Evolutionary conservation across 2,797 vertebrate species (phyloP), one percentile per base, ranked within the genome.

Genomic region (Pangasius krempfi): DNA sequence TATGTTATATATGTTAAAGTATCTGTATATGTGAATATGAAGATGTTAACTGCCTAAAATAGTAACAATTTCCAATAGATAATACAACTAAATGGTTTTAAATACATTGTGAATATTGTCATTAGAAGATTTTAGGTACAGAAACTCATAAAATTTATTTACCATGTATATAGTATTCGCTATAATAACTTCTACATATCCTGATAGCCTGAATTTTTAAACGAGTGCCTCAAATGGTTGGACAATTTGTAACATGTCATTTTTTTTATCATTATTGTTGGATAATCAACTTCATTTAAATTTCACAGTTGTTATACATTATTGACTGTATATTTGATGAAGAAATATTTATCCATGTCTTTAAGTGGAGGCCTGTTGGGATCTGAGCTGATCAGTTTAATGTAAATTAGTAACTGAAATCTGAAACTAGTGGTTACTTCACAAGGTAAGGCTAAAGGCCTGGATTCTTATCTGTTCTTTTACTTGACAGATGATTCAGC

Each of bases 401-500:
- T 47, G 40, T 5, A 64, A 47, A 64, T 44, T 62, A 44, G 27
- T n/a, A 64, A 37, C 27, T 54, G 50, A 80, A 52, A 16, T 22
- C 13, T 64, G 25, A 79, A 78, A 50, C 27, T 30, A 73, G 6
- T 52, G 73, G 3, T 37, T 81, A 85, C 75, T n/a, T 89, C 25
- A 82, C 68, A 20, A 68, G 33, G 22, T 58, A 44, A 84, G 40
- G 30, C 25, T 58, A 33, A 50, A 60, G 13, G 4, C 7, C n/a
- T 75, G 20, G 44, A 33, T 84, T 25, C 27, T 16, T 84, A 54
- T 70, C 27, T 33, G 44, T 37, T 70, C 89, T 72, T 73, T 86
- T 93, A 90, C 72, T 14, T 90, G 90, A 91, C 81, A 91, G 60
- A 84, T 87, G 40, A 88, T 78, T 85, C 78, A 89, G 82, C 84